Conservation (phyloP, 2,888 invertebrate genomes). For the Ormyrus pomaceus region DNA sequence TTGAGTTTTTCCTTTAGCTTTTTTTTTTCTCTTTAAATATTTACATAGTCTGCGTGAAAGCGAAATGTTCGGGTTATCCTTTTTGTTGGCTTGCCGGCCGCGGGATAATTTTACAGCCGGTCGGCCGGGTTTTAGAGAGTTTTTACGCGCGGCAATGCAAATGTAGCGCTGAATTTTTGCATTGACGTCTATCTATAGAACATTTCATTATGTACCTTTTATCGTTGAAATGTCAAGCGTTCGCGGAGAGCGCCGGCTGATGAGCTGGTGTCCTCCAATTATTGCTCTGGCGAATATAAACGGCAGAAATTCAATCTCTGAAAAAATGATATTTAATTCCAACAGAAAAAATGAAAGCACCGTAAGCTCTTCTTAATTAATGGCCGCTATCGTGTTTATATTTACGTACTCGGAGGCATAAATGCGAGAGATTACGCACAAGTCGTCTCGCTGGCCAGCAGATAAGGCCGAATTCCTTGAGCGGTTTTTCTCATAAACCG, state of each 20-base stretch:
- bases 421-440: slow-evolving; percentile 12
- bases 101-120: neutral
- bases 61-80: neutral
- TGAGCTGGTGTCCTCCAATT: no score
- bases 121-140: neutral
- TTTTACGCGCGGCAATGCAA: neutral
- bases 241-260: no score
- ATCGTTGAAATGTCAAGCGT: no score
- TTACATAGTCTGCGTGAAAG: neutral
- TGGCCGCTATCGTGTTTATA: slow-evolving; percentile 44
- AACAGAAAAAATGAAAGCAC: slow-evolving; percentile 2
- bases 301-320: no score
- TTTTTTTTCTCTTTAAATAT: no score
- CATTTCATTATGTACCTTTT: no score
- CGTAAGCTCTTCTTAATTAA: neutral
- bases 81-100: neutral
- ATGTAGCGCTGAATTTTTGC: no score
- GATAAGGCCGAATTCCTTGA: slow-evolving; percentile 35
- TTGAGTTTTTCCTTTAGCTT: no score
- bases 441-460: neutral
- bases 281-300: no score
- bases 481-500: slow-evolving; percentile 5
- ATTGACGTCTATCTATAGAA: no score
- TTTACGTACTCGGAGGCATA: slow-evolving; percentile 29
- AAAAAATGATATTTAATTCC: neutral